Base-by-base conservation (phyloP, 2,888 invertebrate species). In the Napeogenes inachia region DNA sequence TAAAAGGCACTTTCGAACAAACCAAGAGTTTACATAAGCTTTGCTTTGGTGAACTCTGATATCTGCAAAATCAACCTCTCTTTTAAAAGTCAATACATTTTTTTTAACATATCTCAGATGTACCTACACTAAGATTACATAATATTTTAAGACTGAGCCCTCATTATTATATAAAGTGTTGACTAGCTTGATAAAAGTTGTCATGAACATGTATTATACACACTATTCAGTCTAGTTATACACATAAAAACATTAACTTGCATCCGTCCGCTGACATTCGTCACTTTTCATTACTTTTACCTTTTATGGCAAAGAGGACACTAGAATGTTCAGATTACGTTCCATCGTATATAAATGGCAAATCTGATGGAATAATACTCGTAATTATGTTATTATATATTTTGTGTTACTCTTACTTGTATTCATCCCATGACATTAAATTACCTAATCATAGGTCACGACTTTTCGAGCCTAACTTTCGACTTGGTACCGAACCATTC, bases 371-470 rank as follows among this genome's bases (percentile, higher is more conserved):
- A 38, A 42, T 10, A 10, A 42, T 42, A 42, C 42, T 42, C 12
- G 10, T 42, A 10, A 10, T 35, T 54, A 38, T 33, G 33, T 5
- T 54, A 21, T 21, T 21, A 21, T 54, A 33, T 54, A 33, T 54
- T 54, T n/a, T 38, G 21, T 2, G 59, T 30, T 5, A 30, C 6
- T 54, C 33, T 30, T 33, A n/a, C 35, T n/a, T 59, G 67, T 73
- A 75, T 75, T 76, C 79, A 82, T 85, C 80, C 79, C 80, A 82
- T 84, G 80, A 82, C 75, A 75, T 71, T 71, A 75, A 67, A 74
- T 88, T 88, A 82, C 84, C 74, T 79, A 84, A 87, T 81, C 84
- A 75, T 84, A 83, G 85, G 84, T 87, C 84, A 82, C 76, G 77
- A 74, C 45, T 58, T 30, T 50, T 8, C 77, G 60, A 64, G 75